These are phyloP conservation scores for Oncorhynchus mykiss DNA, from an alignment of 2,113 vertebrate species.

Conservation along the genomic window DNA sequence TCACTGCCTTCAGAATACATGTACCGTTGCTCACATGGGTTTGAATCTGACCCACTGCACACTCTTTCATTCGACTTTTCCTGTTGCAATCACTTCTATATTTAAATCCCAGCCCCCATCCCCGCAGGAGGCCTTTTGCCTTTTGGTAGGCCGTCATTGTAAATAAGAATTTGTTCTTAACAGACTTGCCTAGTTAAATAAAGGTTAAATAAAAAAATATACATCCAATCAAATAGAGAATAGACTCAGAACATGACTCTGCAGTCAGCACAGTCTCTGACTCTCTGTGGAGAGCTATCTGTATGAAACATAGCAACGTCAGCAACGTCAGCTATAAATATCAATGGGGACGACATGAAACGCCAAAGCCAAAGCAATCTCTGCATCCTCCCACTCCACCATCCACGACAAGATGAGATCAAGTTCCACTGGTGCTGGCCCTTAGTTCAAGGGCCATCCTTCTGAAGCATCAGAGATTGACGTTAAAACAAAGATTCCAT, in stretches of 20 bases:
- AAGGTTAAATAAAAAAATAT: conserved; percentile 4
- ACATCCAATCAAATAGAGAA: neutral
- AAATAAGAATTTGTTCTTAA: neutral
- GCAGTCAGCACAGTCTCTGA: conserved; percentile 1
- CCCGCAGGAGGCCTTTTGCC: neutral
- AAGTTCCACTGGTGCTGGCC: conserved; percentile 28
- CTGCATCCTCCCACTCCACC: conserved; percentile 22
- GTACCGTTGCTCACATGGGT: no score
- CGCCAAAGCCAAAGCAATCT: neutral
- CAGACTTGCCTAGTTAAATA: conserved; percentile 14
- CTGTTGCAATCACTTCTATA: neutral
- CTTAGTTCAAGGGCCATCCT: conserved; percentile 15
- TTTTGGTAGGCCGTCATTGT: conserved; percentile 44
- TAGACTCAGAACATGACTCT: conserved; percentile 9
- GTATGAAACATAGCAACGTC: conserved; percentile 26
- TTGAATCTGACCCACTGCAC: no score
- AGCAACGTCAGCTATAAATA: conserved; percentile 23
- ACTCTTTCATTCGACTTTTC: no score
- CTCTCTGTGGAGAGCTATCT: conserved; percentile 38
- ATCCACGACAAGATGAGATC: conserved; percentile 26
- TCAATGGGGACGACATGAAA: conserved; percentile 17
- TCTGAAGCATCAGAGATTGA: conserved; percentile 11
- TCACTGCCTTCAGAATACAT: no score
- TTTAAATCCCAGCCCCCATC: neutral
- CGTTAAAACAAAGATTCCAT: conserved; percentile 23